These are phyloP conservation scores for Eulemur rubriventer DNA, from an alignment of 2,797 vertebrate species.

Conservation along the genomic window DNA sequence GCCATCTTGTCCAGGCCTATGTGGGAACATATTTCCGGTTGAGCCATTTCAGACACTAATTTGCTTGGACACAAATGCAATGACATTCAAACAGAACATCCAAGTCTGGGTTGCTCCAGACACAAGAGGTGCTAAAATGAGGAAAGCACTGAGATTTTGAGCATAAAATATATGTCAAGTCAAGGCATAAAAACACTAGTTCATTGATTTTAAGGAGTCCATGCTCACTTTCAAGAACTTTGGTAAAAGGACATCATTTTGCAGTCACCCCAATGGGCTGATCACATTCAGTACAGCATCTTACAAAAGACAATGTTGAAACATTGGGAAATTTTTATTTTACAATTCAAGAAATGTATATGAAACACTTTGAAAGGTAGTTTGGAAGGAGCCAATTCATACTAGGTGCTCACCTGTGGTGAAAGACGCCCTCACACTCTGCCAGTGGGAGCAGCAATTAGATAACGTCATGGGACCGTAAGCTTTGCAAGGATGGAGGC, in stretches of 20 bases:
- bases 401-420: background rate
- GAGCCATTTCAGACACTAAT: slow-evolving; percentile 47
- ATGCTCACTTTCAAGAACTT: background rate
- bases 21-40: background rate
- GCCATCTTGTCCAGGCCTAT: background rate
- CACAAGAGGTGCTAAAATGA: slow-evolving; percentile 57
- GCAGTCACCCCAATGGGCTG: background rate
- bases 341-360: background rate
- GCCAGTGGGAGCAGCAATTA: background rate
- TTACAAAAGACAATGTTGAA: background rate
- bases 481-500: background rate
- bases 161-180: background rate
- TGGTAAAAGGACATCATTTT: background rate
- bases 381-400: background rate
- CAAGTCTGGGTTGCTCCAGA: background rate
- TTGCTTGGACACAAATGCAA: slow-evolving; percentile 54
- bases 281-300: background rate
- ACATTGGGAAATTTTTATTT: background rate
- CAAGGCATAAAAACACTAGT: background rate
- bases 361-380: background rate
- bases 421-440: background rate
- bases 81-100: slow-evolving; percentile 56
- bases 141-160: background rate
- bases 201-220: background rate
- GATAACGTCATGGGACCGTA: background rate